Base-by-base conservation (phyloP, 1,140 invertebrate genomes). In the Cryptotermes secundus region DNA sequence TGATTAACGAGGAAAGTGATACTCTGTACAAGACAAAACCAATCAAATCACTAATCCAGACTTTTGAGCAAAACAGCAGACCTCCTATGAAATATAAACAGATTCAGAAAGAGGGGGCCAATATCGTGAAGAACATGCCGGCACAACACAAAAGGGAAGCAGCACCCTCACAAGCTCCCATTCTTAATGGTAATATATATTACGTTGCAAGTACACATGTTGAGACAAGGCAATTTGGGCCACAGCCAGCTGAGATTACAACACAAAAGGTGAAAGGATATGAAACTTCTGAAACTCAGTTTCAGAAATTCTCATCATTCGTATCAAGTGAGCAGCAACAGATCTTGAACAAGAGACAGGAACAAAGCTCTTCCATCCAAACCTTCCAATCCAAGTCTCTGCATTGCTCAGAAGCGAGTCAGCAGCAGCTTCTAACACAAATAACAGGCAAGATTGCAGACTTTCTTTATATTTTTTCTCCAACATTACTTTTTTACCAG, bases 1-100 rank as follows among this genome's bases (percentile, higher is more conserved):
- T 72, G 26, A 72, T 14, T 31, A 72, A n/a, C 26, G 9, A 72
- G 38, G 38, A 82, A 6, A 82, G 81, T 82, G 81, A 34, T 7
- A 31, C 45, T 1, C 2, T 31, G 31, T 82, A 82, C 45, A 80
- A 84, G 45, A 80, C 83, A 14, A 91, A 92, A 83, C 93, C 93
- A 14, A 93, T 95, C 0, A 93, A 92, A 86, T 91, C 92, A 35
- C 86, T 95, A 31, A 94, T 95, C 80, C 90, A 91, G 83, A 92
- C 91, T 83, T 95, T 94, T 86, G 93, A 94, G 86, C 91, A 93
- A 87, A 92, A 90, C 0, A 90, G 90, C 19, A 88, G 92, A 87
- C 92, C 92, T 4, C 85, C 90, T 9, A 89, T 93, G 87, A 90
- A 91, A 59, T 92, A 92, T 81, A 92, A 92, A 86, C 92, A 92